Evolutionary conservation across 92 coral and sea anemone genomes (phyloP).

Genomic region (Parazoanthus swiftii): DNA sequence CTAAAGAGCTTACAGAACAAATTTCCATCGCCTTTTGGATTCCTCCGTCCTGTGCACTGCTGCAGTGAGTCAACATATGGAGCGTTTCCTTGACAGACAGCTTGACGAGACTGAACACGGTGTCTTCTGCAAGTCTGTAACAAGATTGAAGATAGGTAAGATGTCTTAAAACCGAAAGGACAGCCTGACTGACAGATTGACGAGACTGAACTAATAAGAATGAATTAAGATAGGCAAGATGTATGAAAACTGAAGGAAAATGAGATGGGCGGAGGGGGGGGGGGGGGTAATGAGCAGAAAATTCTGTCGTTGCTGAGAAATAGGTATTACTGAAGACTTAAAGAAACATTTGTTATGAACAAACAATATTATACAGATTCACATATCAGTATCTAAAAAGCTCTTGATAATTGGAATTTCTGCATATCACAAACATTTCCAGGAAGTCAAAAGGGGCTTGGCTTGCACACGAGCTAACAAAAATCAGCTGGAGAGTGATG

Average conservation of each 20-base stretch:
- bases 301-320: too few relatives aligned
- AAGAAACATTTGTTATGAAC: too few relatives aligned
- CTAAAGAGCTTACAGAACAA: slow-evolving; percentile 69
- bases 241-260: too few relatives aligned
- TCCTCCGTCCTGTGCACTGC: slow-evolving; percentile 56
- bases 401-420: not conserved
- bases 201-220: slow-evolving; percentile 38
- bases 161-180: too few relatives aligned
- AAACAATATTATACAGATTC: not conserved
- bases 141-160: not conserved
- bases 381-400: not conserved
- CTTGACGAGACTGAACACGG: slow-evolving; percentile 66
- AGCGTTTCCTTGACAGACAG: slow-evolving; percentile 71
- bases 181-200: slow-evolving; percentile 63
- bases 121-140: slow-evolving; percentile 59
- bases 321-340: too few relatives aligned
- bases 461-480: too few relatives aligned
- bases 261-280: too few relatives aligned
- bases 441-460: not conserved
- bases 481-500: too few relatives aligned
- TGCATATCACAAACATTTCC: not conserved
- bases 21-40: slow-evolving; percentile 48
- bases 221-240: not conserved
- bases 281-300: too few relatives aligned
- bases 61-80: slow-evolving; percentile 49